Conservation (phyloP, 2,888 invertebrate species). For the Seira sanloemensis region DNA sequence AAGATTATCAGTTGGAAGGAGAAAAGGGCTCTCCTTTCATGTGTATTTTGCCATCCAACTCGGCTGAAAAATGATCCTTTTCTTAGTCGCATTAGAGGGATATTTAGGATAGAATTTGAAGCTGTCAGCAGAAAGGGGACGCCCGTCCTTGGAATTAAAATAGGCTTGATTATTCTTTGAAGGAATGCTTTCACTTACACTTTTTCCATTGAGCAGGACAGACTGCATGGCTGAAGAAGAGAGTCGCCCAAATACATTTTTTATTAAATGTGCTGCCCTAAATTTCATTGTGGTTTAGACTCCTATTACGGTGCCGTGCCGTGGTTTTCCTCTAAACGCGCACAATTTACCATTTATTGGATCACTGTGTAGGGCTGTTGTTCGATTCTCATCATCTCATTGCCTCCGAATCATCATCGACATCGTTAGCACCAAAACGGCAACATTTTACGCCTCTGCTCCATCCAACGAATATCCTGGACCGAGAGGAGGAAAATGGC, state of each 20-base stretch:
- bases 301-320: not conserved
- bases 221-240: no score
- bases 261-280: no score
- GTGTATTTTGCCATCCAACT: no score
- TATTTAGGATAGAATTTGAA: not conserved
- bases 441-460: slow-evolving; percentile 42
- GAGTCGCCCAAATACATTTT: no score
- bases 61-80: slow-evolving; percentile 2
- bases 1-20: not conserved
- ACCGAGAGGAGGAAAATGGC: slow-evolving; percentile 31
- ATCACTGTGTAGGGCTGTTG: not conserved
- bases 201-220: no score
- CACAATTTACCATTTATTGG: not conserved
- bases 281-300: no score
- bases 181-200: no score
- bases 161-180: not conserved
- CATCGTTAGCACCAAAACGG: not conserved
- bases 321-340: not conserved
- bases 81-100: not conserved
- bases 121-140: not conserved
- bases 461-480: slow-evolving; percentile 14
- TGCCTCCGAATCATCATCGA: not conserved
- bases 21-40: not conserved
- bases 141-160: not conserved
- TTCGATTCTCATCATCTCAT: not conserved